Conservation (phyloP, 2,797 vertebrate species). For the Heterohyrax brucei region DNA sequence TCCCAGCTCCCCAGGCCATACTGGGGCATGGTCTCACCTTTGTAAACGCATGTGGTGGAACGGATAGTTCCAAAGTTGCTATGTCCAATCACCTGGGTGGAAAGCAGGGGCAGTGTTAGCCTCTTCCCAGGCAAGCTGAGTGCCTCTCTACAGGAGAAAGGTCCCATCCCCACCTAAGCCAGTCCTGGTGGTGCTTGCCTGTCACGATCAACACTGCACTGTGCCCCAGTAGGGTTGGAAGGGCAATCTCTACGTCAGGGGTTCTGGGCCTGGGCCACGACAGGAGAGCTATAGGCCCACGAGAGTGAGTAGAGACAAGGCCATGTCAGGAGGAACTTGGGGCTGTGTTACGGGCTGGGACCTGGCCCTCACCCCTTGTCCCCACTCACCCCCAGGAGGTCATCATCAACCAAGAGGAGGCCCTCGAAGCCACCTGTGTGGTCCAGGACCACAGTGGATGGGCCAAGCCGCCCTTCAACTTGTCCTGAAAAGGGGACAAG, state of each 20-base stretch:
- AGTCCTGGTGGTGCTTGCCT: too few species aligned
- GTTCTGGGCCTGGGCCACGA: neutral
- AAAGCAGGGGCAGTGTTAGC: slow-evolving; percentile 32
- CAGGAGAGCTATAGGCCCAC: neutral
- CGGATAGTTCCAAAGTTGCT: slow-evolving; percentile 99
- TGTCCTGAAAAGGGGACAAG: slow-evolving; percentile 91
- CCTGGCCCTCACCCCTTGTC: neutral
- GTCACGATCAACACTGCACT: neutral
- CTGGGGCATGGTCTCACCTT: slow-evolving; percentile 91
- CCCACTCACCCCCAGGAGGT: slow-evolving; percentile 96
- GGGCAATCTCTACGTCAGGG: neutral
- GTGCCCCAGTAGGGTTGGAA: neutral
- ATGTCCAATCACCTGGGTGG: slow-evolving; percentile 96
- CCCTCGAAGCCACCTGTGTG: slow-evolving; percentile 99
- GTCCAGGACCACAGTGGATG: slow-evolving; percentile 96
- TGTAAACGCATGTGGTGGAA: slow-evolving; percentile 97
- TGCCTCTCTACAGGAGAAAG: neutral
- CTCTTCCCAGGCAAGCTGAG: neutral
- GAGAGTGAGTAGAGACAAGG: neutral
- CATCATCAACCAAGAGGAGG: slow-evolving; percentile 97
- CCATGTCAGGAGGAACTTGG: neutral
- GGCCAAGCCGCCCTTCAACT: slow-evolving; percentile 95
- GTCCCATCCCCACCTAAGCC: neutral
- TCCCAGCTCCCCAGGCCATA: neutral
- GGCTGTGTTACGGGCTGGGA: neutral